phyloP scores from a whole-genome alignment of 2,113 vertebrate genomes.

The Madoqua kirkii region DNA sequence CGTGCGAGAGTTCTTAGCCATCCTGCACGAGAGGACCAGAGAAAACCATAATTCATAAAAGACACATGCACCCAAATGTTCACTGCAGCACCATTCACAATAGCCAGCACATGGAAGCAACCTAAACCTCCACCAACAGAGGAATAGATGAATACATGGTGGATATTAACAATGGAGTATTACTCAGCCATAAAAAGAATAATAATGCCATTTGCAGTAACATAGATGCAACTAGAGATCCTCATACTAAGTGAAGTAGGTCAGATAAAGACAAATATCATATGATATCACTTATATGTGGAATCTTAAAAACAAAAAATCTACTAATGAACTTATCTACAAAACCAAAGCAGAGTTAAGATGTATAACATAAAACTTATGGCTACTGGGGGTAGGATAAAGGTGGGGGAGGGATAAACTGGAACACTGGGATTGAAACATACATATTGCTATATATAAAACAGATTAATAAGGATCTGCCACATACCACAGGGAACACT shows the following conservation, averaged over 20 bases:
- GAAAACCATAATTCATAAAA: background rate
- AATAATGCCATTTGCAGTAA: background rate
- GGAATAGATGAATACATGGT: background rate
- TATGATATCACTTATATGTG: background rate
- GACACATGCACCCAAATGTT: background rate
- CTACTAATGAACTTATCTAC: background rate
- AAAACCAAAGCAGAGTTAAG: background rate
- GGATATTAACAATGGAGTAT: background rate
- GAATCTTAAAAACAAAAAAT: background rate
- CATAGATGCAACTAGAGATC: background rate
- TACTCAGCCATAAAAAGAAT: background rate
- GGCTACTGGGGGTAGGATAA: background rate
- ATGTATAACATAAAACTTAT: background rate
- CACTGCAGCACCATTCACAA: background rate
- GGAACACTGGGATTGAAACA: background rate
- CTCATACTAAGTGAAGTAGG: background rate
- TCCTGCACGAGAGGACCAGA: conserved; percentile 78
- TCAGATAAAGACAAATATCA: background rate
- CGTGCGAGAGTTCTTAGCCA: conserved; percentile 97
- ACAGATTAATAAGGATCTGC: background rate
- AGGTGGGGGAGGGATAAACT: background rate
- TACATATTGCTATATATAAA: background rate
- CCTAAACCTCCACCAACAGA: background rate
- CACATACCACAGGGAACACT: background rate
- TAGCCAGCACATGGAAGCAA: background rate